These are phyloP conservation scores for Aspidiotus rigidus DNA, from an alignment of 2,888 invertebrate genomes.

Conservation along the genomic window DNA sequence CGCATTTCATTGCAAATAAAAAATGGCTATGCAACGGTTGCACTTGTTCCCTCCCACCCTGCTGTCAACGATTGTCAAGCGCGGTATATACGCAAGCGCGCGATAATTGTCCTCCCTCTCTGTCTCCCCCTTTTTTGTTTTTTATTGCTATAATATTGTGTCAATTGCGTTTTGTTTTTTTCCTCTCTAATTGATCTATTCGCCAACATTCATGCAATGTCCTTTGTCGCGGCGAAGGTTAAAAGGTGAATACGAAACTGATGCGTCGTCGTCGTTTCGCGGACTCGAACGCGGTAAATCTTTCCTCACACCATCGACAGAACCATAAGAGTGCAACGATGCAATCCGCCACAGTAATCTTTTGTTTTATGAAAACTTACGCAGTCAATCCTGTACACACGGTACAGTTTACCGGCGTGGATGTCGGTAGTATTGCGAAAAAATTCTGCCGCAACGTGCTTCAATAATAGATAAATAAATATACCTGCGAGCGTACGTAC, in stretches of 20 bases:
- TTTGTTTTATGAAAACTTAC: too few species aligned
- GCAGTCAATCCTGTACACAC: too few species aligned
- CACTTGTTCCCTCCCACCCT: background rate
- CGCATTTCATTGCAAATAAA: background rate
- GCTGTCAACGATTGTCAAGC: background rate
- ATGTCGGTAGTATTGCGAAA: too few species aligned
- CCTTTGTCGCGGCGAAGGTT: slow-evolving; percentile 2
- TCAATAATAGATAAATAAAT: too few species aligned
- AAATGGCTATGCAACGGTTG: background rate
- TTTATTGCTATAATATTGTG: background rate
- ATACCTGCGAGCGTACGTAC: too few species aligned
- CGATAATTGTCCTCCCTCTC: background rate
- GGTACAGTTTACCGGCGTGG: too few species aligned
- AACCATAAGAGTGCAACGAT: too few species aligned
- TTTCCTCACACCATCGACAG: too few species aligned
- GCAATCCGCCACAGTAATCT: too few species aligned
- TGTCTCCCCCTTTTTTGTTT: background rate
- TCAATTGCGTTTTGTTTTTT: background rate
- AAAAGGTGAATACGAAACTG: background rate
- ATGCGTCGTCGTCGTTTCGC: too few species aligned
- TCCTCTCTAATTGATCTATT: background rate
- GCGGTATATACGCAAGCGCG: background rate
- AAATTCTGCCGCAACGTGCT: too few species aligned
- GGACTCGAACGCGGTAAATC: too few species aligned
- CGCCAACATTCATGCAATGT: background rate